Base-by-base conservation (phyloP, 2,888 invertebrate genomes). In the Microctonus aethiopoides region DNA sequence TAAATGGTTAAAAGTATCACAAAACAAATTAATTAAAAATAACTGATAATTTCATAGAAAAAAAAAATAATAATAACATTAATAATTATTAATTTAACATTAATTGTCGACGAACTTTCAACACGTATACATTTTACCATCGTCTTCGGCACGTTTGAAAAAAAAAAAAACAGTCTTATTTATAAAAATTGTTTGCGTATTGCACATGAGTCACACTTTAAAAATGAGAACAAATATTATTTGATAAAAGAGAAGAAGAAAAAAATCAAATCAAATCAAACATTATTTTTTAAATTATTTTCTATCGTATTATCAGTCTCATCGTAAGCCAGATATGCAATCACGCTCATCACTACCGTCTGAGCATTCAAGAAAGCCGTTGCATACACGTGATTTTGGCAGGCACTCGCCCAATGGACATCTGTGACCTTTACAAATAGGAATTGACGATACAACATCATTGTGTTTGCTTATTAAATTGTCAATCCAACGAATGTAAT, bases 401-500 rank as follows among this genome's bases (percentile, higher is more conserved):
- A 94, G 86, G 79, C 93, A 94, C 82, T 93, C 92, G 5, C 94
- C 94, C 0, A 94, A 87, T 0, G 93, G 93, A 84, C 94, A 94
- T 57, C 94, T 85, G 81, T 92, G 92, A 0, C 94, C 94, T 74
- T 88, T 88, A 80, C 93, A 93, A 41, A 73, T 73, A 3, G 80
- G 77, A 41, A 76, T 70, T 13, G 77, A 78, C 3, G 81, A 74
- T 51, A 78, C 76, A 10, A 80, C 69, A 13, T 83, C 81, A 7
- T 75, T 72, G 4, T 75, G n/a, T n/a, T n/a, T 76, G 1, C 80
- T 72, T 76, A 91, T 89, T 16, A 90, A 88, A 56, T 87, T 86
- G 77, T 91, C 89, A 70, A 94, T 92, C 93, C 94, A 94, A 29
- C 89, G 88, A 51, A 93, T 87, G 84, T 94, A 94, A 84, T 92